Base-by-base conservation (phyloP, 2,888 invertebrate species). In the Caenorhabditis sp. region DNA sequence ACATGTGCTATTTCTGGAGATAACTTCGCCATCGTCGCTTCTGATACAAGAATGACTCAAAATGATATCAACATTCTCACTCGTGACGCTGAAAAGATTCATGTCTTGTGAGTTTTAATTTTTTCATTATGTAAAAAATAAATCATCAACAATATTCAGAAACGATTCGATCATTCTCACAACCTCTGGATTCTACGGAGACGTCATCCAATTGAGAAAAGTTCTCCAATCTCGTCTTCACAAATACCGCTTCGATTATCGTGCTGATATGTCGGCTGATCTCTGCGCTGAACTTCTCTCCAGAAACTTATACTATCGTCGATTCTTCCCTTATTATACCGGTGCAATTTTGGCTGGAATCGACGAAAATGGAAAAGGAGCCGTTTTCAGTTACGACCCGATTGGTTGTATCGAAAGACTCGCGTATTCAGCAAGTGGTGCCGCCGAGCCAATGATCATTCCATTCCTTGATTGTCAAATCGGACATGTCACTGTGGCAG, bases 251-350 rank as follows among this genome's bases (percentile, higher is more conserved):
- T 90, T 89, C 81, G 88, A 89, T 76, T 88, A 86, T 67, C 95
- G 97, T 88, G 94, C 95, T 80, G 97, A 97, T 89, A 87, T 87
- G 87, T 81, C 87, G 88, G 94, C 85, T 27, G 93, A 94, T 87
- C 94, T 97, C 0, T 92, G 93, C 63, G 95, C 97, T 2, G 96
- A 97, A 89, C 93, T 99, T 93, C 90, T 99, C 20, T 94, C 97
- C 0, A 95, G 95, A 4, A 93, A 95, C 91, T 91, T 99, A 83
- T 99, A 99, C 88, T 93, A 95, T 89, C 94, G 95, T 85, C 92
- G 99, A 67, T 99, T 99, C 90, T 99, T 99, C 89, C 99, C 99
- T 0, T 97, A 97, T 89, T 99, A 97, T 88, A 93, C 97, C 25
- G 94, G 94, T 31, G 97, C 96, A 88, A 92, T 97, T 58, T 90